phyloP scores from a whole-genome alignment of 2,113 vertebrate genomes.

The Glaucomys volans region DNA sequence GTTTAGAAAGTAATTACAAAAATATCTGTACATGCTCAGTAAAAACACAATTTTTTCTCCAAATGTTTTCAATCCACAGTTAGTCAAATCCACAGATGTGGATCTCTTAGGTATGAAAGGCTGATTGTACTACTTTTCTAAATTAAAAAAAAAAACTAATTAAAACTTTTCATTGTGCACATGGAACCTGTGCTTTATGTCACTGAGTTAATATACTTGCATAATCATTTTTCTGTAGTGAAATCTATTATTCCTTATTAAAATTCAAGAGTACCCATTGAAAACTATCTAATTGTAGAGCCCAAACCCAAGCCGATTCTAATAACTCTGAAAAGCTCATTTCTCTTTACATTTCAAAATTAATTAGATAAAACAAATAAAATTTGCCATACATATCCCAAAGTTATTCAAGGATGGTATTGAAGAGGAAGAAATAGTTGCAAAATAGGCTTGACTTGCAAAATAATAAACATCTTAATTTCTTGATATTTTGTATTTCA shows the following conservation, averaged over 20 bases:
- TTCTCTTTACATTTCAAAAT: background rate
- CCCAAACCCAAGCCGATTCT: background rate
- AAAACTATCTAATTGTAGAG: background rate
- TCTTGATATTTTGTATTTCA: background rate
- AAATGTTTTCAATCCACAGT: background rate
- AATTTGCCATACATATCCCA: background rate
- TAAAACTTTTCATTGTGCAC: background rate
- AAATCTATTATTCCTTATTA: conserved; percentile 1
- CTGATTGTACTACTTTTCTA: background rate
- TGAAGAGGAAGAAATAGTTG: background rate
- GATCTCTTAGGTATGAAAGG: background rate
- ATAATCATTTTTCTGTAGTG: background rate
- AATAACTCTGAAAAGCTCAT: background rate
- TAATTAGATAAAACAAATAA: conserved; percentile 35
- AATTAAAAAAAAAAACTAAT: background rate
- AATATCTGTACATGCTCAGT: background rate
- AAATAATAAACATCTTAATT: conserved; percentile 1
- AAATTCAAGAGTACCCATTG: background rate
- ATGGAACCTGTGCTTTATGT: background rate
- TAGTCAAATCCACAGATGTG: background rate
- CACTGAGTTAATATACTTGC: background rate
- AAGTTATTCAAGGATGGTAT: background rate
- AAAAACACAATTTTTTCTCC: background rate
- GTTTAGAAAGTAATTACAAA: background rate
- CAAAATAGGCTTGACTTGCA: background rate